Base-by-base conservation (phyloP, 1,140 invertebrate genomes). In the Nasonia giraulti region DNA sequence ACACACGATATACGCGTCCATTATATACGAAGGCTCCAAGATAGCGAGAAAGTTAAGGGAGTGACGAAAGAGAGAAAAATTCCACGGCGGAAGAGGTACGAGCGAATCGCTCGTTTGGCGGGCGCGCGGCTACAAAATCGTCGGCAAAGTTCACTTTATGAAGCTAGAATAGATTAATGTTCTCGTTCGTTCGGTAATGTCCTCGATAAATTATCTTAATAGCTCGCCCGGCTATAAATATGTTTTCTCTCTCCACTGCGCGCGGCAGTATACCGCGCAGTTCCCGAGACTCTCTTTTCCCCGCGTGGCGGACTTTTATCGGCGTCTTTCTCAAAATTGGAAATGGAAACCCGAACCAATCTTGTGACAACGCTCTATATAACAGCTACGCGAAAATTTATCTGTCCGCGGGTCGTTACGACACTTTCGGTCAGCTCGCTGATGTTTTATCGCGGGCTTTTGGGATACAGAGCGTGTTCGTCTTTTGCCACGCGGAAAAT, bases 111-210 rank as follows among this genome's bases (percentile, higher is more conserved):
- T 92, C 91, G 91, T 92, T 92, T 92, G 90, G 91, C 91, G 86
- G 90, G 91, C 91, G 86, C 88, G 89, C 88, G 84, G 88, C 90
- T 90, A 92, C 91, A 92, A 92, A 92, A 92, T 92, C 90, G 91
- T 89, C 90, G 90, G 91, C 89, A 87, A 91, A 92, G 89, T 92
- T 92, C 91, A 91, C 89, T 92, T 92, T 91, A 92, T 92, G 91
- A 91, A 92, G 91, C 91, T 91, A 91, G 91, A 92, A 92, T 91
- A 92, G 91, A 92, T 92, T 91, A 92, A 92, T 92, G 91, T 89
- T 89, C 91, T 92, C 91, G 90, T 92, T 92, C 91, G 91, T 91
- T 91, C 90, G 88, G 89, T 91, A 92, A 92, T 92, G 91, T 90
- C 91, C 89, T 88, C 90, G 90, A 91, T 92, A 92, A 92, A 92